phyloP scores from a whole-genome alignment of 2,797 vertebrate genomes.

The Strix occidentalis region DNA sequence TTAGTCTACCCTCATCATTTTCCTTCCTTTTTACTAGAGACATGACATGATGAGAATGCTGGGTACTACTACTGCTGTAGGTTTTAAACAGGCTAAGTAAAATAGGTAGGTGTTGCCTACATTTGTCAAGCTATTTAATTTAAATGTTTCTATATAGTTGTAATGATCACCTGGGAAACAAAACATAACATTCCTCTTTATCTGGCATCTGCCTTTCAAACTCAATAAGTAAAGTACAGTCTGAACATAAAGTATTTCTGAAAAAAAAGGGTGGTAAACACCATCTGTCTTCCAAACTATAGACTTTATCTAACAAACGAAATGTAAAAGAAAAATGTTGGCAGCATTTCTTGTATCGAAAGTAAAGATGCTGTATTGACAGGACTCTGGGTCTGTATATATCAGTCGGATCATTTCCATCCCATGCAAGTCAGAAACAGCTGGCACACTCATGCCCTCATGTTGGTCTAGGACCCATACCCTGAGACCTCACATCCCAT shows the following conservation, averaged over 20 bases:
- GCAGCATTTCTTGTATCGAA: neutral
- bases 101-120: neutral
- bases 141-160: neutral
- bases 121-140: neutral
- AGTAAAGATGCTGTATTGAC: neutral
- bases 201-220: neutral
- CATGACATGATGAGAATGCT: neutral
- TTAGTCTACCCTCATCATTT: neutral
- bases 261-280: neutral
- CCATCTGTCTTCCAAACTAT: neutral
- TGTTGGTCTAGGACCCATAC: fast-evolving
- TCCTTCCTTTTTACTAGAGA: neutral
- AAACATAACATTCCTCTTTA: neutral
- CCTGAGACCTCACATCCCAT: fast-evolving
- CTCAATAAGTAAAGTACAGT: neutral
- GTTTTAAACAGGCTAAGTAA: neutral
- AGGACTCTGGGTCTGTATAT: neutral
- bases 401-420: fast-evolving
- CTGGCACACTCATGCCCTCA: fast-evolving
- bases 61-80: neutral
- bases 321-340: neutral
- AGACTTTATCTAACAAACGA: neutral
- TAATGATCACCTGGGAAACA: neutral
- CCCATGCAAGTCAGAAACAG: fast-evolving
- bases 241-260: neutral